Conservation (phyloP, 1,140 invertebrate genomes). For the Pseudomyrmex concolor region DNA sequence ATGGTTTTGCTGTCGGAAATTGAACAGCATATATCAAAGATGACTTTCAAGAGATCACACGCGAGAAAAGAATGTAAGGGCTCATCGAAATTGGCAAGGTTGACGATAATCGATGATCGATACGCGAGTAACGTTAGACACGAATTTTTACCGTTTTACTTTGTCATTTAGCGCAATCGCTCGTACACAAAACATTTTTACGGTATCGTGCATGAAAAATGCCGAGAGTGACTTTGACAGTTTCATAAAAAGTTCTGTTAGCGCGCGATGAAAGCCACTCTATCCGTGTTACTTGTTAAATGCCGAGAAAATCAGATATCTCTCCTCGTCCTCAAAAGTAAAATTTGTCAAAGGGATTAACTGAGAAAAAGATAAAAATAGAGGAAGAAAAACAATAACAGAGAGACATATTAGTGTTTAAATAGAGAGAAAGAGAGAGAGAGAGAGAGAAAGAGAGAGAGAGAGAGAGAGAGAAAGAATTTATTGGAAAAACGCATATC, state of each 20-base stretch:
- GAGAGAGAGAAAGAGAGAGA: background rate
- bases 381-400: background rate
- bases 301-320: constrained; percentile 31
- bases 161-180: constrained; percentile 57
- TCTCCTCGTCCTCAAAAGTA: constrained; percentile 1
- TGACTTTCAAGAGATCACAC: constrained; percentile 36
- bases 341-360: constrained; percentile 5
- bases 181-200: constrained; percentile 52
- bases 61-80: constrained; percentile 13
- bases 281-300: constrained; percentile 29
- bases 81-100: constrained; percentile 10
- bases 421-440: background rate
- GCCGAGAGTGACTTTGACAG: constrained; percentile 54
- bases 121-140: constrained; percentile 15
- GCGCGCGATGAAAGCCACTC: constrained; percentile 20
- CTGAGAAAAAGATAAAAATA: background rate
- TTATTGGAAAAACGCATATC: background rate
- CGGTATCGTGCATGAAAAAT: constrained; percentile 49
- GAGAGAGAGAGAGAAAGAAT: background rate
- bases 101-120: constrained; percentile 45
- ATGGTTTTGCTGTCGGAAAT: constrained; percentile 19
- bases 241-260: constrained; percentile 43
- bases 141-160: constrained; percentile 37
- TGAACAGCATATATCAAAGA: constrained; percentile 19
- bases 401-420: constrained; percentile 2